A percentile compares a stretch with the other conserved stretches of the same genome.
phyloP scores from a whole-genome alignment of 1,140 invertebrate species.

The Daktulosphaira vitifoliae region DNA sequence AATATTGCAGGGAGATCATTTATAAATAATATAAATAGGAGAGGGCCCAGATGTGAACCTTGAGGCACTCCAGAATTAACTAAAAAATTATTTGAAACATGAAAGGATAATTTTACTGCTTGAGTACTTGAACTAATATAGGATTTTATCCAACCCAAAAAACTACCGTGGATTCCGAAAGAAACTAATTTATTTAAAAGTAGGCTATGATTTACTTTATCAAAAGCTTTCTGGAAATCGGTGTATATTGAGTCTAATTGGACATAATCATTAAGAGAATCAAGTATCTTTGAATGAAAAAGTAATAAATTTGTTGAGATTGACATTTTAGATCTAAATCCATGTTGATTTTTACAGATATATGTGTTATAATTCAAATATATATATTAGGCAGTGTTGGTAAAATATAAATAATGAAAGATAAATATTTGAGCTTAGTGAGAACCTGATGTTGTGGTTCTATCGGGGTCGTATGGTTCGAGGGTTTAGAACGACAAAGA shows the following conservation, averaged over 20 bases:
- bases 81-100: neutral
- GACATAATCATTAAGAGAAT: neutral
- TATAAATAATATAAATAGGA: no score
- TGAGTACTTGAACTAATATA: neutral
- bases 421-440: no score
- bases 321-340: neutral
- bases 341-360: slow-evolving; percentile 4
- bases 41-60: no score
- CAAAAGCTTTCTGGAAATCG: neutral
- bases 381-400: no score
- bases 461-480: no score
- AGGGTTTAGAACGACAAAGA: no score
- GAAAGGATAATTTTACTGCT: neutral
- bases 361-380: no score
- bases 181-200: neutral
- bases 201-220: neutral
- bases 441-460: no score
- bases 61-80: neutral
- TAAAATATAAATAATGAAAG: no score
- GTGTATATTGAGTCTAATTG: neutral
- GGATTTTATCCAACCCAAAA: neutral
- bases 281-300: neutral
- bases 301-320: neutral
- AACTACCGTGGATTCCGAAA: neutral
- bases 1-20: no score